These are phyloP conservation scores for Apodemia zela DNA, from an alignment of 2,888 invertebrate genomes.

Conservation along the genomic window DNA sequence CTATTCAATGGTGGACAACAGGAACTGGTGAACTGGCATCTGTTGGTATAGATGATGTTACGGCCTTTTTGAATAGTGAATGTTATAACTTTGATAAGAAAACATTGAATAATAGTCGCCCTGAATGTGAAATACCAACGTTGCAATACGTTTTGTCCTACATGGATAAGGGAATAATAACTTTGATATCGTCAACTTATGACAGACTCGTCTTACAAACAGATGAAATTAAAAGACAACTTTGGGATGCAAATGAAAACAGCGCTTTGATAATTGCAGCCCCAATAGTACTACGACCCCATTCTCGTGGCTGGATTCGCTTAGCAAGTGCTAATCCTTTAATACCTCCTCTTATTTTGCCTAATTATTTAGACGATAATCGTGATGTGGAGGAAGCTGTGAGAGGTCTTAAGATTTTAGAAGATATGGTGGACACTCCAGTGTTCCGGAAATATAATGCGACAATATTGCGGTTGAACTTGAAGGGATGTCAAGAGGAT, in stretches of 20 bases:
- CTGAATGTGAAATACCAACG: constrained; percentile 40
- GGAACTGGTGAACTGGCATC: constrained; percentile 46
- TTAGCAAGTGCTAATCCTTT: constrained; percentile 44
- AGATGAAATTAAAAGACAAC: constrained; percentile 39
- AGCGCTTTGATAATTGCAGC: constrained; percentile 40
- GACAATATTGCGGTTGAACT: no score
- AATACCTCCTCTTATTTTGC: constrained; percentile 41
- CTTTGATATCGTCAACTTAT: constrained; percentile 30
- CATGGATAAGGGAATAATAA: constrained; percentile 37
- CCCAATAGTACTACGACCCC: constrained; percentile 44
- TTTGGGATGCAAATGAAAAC: constrained; percentile 38
- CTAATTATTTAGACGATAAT: no score
- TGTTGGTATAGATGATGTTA: constrained; percentile 48
- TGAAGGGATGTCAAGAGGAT: no score
- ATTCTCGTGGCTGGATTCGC: constrained; percentile 47
- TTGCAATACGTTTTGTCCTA: constrained; percentile 48
- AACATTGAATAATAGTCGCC: constrained; percentile 24
- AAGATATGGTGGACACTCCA: no score
- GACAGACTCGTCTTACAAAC: constrained; percentile 34
- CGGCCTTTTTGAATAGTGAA: constrained; percentile 44
- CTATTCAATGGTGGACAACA: constrained; percentile 34
- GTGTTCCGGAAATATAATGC: no score
- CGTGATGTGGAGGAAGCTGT: no score
- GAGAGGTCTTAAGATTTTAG: no score
- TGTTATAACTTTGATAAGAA: constrained; percentile 44